A percentile compares a stretch with the other conserved stretches of the same genome.
These are phyloP conservation scores for Aphaenogaster floridana DNA, from an alignment of 1,140 invertebrate species.

Conservation along the genomic window DNA sequence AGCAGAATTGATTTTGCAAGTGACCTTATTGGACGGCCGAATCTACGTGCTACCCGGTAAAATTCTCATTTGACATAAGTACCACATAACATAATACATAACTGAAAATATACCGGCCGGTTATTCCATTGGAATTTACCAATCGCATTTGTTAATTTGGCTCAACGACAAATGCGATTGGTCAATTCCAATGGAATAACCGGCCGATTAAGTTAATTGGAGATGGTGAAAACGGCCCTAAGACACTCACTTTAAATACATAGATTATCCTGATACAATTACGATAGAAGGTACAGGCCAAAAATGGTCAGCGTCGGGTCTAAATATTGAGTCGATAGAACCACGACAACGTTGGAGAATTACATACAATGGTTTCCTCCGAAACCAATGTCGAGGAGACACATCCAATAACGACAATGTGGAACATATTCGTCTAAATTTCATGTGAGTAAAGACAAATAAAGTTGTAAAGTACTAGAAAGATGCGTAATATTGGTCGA, in stretches of 20 bases:
- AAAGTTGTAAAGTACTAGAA: constrained; percentile 1
- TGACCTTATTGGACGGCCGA: constrained; percentile 86
- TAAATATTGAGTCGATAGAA: constrained; percentile 88
- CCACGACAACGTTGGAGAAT: constrained; percentile 87
- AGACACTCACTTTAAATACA: constrained; percentile 28
- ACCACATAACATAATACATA: neutral
- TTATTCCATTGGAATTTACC: too few species aligned
- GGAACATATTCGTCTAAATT: constrained; percentile 86
- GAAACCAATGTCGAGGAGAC: constrained; percentile 78
- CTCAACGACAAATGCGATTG: too few species aligned
- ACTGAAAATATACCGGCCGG: neutral
- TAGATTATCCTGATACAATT: constrained; percentile 85
- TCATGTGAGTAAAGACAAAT: constrained; percentile 81
- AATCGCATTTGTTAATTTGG: too few species aligned
- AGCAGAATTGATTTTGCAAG: constrained; percentile 84
- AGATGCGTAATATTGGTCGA: neutral
- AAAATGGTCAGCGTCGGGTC: constrained; percentile 87
- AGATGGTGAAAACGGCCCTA: too few species aligned
- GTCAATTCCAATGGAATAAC: too few species aligned
- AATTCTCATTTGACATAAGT: constrained; percentile 4
- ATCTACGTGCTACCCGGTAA: constrained; percentile 86
- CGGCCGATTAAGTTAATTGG: too few species aligned
- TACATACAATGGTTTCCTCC: constrained; percentile 88
- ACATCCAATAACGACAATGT: constrained; percentile 77
- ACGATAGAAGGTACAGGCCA: constrained; percentile 77